Percentiles rank a stretch among this genome's conserved stretches.
Conservation (phyloP, 2,888 invertebrate genomes). For the Tetragonisca angustula region DNA sequence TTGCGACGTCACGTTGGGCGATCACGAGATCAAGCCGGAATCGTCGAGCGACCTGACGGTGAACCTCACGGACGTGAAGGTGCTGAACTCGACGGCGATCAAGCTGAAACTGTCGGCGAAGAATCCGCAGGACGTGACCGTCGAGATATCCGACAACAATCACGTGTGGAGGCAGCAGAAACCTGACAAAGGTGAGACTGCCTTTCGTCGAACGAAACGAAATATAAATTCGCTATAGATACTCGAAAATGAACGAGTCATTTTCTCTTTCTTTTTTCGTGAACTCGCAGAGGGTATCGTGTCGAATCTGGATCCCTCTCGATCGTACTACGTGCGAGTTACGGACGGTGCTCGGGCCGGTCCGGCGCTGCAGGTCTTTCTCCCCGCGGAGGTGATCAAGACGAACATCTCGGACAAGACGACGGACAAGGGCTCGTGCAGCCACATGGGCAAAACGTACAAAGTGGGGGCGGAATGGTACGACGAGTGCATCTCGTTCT, state of each 20-base stretch:
- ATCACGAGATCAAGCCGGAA: conserved; percentile 86
- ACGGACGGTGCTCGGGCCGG: conserved; percentile 77
- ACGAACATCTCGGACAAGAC: conserved; percentile 77
- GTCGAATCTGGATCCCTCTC: conserved; percentile 81
- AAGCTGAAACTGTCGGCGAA: conserved; percentile 78
- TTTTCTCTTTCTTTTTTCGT: too few relatives aligned
- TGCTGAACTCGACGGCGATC: conserved; percentile 82
- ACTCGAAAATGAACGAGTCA: too few relatives aligned
- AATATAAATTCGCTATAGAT: background rate
- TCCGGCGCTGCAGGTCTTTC: conserved; percentile 76
- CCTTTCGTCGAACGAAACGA: too few relatives aligned
- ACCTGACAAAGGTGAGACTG: conserved; percentile 76
- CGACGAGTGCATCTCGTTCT: conserved; percentile 92
- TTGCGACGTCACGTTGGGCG: conserved; percentile 93
- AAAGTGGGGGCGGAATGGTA: conserved; percentile 85
- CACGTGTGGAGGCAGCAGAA: conserved; percentile 80
- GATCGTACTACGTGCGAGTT: conserved; percentile 82
- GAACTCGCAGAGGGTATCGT: conserved; percentile 77
- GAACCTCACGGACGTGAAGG: conserved; percentile 80
- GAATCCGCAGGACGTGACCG: conserved; percentile 73
- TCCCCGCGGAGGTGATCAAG: conserved; percentile 80
- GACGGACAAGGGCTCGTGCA: conserved; percentile 75
- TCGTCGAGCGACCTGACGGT: conserved; percentile 78
- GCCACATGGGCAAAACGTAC: conserved; percentile 83
- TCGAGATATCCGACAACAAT: conserved; percentile 81